phyloP scores from a whole-genome alignment of 1,140 invertebrate genomes.

The Trichomalopsis sarcophagae region DNA sequence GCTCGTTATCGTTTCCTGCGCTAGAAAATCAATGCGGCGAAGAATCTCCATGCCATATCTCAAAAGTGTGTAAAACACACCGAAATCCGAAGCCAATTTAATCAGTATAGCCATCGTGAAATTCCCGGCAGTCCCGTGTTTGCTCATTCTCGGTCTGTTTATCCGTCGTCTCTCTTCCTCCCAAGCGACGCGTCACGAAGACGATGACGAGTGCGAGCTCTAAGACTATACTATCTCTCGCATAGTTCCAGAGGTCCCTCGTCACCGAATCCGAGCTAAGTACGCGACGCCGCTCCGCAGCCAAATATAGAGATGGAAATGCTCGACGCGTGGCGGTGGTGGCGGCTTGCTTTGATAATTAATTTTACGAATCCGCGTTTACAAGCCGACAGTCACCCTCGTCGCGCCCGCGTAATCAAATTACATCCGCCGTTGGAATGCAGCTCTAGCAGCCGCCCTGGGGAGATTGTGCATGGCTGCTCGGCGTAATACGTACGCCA shows the following conservation, averaged over 20 bases:
- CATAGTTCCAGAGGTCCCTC: not conserved
- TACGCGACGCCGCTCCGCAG: not conserved
- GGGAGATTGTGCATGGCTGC: constrained; percentile 7
- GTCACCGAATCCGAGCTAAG: not conserved
- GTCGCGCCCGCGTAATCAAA: constrained; percentile 37
- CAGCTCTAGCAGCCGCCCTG: not conserved
- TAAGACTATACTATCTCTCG: not conserved
- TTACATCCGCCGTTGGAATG: constrained; percentile 23
- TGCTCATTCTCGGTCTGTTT: not conserved
- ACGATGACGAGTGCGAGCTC: not conserved
- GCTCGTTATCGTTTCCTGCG: not conserved
- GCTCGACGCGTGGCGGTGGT: not conserved
- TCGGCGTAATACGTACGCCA: not conserved
- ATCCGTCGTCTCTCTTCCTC: not conserved
- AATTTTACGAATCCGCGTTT: constrained; percentile 49
- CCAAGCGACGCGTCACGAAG: not conserved
- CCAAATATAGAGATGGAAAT: constrained; percentile 9
- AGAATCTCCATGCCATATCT: no score
- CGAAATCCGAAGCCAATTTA: no score
- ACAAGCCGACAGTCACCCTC: constrained; percentile 33
- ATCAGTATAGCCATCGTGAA: no score
- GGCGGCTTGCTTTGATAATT: constrained; percentile 45
- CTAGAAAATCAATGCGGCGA: no score
- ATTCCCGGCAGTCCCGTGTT: not conserved
- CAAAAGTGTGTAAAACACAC: no score